Conservation (phyloP, 2,113 vertebrate species). For the Centropus bengalensis region DNA sequence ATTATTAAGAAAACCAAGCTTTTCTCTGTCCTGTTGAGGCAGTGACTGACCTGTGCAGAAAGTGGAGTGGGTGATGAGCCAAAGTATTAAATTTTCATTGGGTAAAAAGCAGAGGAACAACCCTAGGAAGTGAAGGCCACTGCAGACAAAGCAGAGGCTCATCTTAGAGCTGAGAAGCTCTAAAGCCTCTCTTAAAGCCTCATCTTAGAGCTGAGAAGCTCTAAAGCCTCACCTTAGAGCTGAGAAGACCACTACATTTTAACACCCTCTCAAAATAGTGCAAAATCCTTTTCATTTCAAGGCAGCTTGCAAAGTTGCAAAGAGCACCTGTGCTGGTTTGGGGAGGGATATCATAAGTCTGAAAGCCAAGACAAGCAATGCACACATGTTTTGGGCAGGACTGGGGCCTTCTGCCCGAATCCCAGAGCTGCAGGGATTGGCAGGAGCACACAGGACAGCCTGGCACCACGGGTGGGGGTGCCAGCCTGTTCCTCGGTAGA, state of each 20-base stretch:
- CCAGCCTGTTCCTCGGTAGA: not conserved
- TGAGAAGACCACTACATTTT: not conserved
- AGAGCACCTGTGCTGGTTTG: not conserved
- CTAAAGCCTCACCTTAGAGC: too few relatives aligned
- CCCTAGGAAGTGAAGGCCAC: not conserved
- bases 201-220: too few relatives aligned
- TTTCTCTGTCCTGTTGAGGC: constrained; percentile 58
- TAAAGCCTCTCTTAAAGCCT: too few relatives aligned
- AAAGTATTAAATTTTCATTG: not conserved
- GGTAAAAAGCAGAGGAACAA: not conserved
- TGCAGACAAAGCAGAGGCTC: not conserved
- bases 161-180: too few relatives aligned
- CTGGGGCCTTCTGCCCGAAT: not conserved
- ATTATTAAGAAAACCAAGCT: constrained; percentile 8
- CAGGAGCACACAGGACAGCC: not conserved
- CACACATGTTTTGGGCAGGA: not conserved
- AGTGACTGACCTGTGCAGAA: not conserved
- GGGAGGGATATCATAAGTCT: not conserved
- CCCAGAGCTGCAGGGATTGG: not conserved
- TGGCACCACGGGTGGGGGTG: accelerated
- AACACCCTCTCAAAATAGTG: not conserved
- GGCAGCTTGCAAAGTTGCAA: not conserved
- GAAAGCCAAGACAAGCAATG: not conserved
- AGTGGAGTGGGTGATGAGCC: not conserved
- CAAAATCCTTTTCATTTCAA: not conserved